Evolutionary conservation across 2,888 invertebrate species (phyloP), one percentile per base, ranked within the genome.

Genomic region (Falcaria lacertinaria): DNA sequence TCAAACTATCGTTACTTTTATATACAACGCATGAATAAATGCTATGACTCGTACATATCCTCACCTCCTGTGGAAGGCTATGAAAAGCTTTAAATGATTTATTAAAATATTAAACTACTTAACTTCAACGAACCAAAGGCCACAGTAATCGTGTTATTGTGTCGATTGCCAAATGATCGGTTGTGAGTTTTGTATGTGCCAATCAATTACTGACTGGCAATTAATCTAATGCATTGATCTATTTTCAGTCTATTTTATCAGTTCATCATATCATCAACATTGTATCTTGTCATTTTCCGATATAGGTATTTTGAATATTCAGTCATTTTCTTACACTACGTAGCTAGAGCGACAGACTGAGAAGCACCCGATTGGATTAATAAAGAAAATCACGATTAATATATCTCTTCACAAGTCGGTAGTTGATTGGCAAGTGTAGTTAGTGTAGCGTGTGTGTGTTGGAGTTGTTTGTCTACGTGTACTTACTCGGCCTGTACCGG

Each of bases 401-500:
- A 22, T 6, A 28, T 11, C 11, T 11, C 11, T 11, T 28, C 1
- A 28, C 8, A 41, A 44, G 43, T 52, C 44, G 43, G 53, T 59
- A 49, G 45, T 55, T 54, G 57, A 52, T 59, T 64, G 58, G 62
- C 62, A 60, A 62, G 57, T 50, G 40, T 37, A 50, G 65, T 70
- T 69, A 69, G 61, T 69, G 67, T 66, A 63, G 67, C 63, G 47
- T 59, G 52, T 64, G 39, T 51, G 46, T 50, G 46, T 41, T 33
- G 42, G 41, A 39, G 40, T 46, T 42, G 42, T 40, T 42, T 45
- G 42, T 43, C 46, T 39, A 22, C 6, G 38, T 48, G 49, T 89
- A 94, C 96, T 94, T 91, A 96, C 96, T 94, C 91, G 96, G 94
- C 93, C 95, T 93, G 92, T 93, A 94, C 90, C 93, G 92, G 76